Base-by-base conservation (phyloP, 2,113 vertebrate genomes). In the Elephas maximus region DNA sequence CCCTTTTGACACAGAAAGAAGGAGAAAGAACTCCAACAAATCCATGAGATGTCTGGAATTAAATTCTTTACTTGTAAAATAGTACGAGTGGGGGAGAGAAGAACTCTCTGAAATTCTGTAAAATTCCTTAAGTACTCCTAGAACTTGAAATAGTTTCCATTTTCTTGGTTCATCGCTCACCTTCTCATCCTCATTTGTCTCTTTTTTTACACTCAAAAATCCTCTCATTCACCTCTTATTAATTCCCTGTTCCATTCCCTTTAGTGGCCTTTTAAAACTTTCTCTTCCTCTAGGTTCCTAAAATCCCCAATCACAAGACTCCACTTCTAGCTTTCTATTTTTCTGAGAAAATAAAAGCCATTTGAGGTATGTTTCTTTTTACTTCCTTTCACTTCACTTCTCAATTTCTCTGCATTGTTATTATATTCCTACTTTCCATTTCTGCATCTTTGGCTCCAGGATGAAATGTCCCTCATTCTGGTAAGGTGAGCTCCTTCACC, bases 221-320 rank as follows among this genome's bases (percentile, higher is more conserved):
- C 82, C 41, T 97, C 84, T 88, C 60, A 24, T 60, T 82, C 20
- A 73, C 82, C 77, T 94, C 57, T 92, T 77, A 67, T 77, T 73
- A 94, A 90, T 82, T 97, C 95, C 77, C 26, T 90, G 20, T 88
- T 92, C 12, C 45, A 92, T 95, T 96, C 92, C 41, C 60, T 95
- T 65, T 6, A 62, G 80, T 94, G 97, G 90, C 90, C 93, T 96
- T 97, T 96, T 57, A 96, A 95, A 89, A 96, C 96, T 97, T 97
- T 97, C 97, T 97, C 97, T 98, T 97, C 97, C 96, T 97, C 97
- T 96, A 81, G 93, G 95, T 95, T 76, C 80, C 92, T 87, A 94
- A 98, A 98, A 97, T 97, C 97, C 97, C 97, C 97, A 84, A 85
- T 98, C 97, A 98, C 84, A 97, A 96, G 96, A 97, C 81, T 92